Evolutionary conservation across 1,140 invertebrate species (phyloP).

Genomic region (Drosophila ohnishii): DNA sequence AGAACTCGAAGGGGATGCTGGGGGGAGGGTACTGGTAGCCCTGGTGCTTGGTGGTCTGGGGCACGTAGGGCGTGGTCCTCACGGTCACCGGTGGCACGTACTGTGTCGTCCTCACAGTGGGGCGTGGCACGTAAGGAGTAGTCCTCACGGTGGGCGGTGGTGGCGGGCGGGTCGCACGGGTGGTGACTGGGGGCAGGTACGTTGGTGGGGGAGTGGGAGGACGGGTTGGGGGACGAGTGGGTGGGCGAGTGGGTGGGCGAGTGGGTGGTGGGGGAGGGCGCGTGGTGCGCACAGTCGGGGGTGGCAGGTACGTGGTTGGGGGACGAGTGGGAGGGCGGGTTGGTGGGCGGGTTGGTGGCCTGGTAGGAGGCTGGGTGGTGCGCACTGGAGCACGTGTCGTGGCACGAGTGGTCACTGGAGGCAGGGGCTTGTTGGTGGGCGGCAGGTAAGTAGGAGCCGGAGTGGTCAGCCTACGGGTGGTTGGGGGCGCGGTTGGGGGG

Average conservation of each 20-base stretch:
- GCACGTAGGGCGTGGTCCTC: conserved; percentile 61
- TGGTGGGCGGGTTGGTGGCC: conserved; percentile 48
- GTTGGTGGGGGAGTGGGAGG: conserved; percentile 53
- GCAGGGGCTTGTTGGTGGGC: conserved; percentile 23
- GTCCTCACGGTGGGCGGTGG: conserved; percentile 29
- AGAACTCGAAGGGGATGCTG: conserved; percentile 82
- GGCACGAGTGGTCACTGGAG: conserved; percentile 15
- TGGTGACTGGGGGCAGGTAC: conserved; percentile 39
- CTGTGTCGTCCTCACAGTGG: conserved; percentile 36
- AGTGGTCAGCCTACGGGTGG: conserved; percentile 17
- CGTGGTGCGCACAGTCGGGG: conserved; percentile 45
- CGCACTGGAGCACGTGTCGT: conserved; percentile 36
- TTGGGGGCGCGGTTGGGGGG: conserved; percentile 26
- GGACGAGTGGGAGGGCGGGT: conserved; percentile 39
- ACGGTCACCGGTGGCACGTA: conserved; percentile 34
- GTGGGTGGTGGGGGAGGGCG: conserved; percentile 30
- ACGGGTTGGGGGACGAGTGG: conserved; percentile 33
- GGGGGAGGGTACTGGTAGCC: conserved; percentile 84
- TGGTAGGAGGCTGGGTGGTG: conserved; percentile 51
- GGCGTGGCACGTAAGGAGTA: conserved; percentile 32
- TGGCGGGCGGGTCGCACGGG: conserved; percentile 37
- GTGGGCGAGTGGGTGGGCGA: conserved; percentile 42
- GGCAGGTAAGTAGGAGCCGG: conserved; percentile 19
- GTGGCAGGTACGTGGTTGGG: conserved; percentile 65
- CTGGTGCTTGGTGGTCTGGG: conserved; percentile 64